These are phyloP conservation scores for Homarus americanus DNA, from an alignment of 1,140 invertebrate genomes.

Conservation along the genomic window DNA sequence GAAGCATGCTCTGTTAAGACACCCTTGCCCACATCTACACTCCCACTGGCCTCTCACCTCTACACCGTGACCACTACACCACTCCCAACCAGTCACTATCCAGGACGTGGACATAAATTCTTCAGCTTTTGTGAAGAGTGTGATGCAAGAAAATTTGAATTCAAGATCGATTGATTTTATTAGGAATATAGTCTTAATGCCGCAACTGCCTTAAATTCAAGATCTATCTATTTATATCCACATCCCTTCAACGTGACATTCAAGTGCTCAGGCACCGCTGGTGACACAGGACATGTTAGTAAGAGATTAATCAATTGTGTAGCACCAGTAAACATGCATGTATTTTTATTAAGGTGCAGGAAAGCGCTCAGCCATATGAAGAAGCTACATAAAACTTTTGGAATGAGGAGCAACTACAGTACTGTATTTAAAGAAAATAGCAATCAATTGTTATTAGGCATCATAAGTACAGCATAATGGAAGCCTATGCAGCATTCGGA, in stretches of 20 bases:
- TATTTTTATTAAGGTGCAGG: slow-evolving; percentile 52
- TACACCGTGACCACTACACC: slow-evolving; percentile 54
- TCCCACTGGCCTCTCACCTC: slow-evolving; percentile 17
- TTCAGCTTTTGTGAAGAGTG: background rate
- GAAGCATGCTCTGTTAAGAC: slow-evolving; percentile 69
- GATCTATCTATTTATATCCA: slow-evolving; percentile 13
- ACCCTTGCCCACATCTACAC: slow-evolving; percentile 37
- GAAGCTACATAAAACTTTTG: slow-evolving; percentile 68
- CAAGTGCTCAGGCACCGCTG: slow-evolving; percentile 37
- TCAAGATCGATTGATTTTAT: too few species aligned
- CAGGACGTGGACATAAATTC: slow-evolving; percentile 45
- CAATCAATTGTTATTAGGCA: slow-evolving; percentile 34
- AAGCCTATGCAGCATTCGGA: slow-evolving; percentile 42
- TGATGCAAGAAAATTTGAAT: background rate
- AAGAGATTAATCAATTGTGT: slow-evolving; percentile 31
- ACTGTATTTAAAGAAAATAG: slow-evolving; percentile 48
- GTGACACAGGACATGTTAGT: slow-evolving; percentile 39
- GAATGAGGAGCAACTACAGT: slow-evolving; percentile 46
- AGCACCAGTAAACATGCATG: slow-evolving; percentile 56
- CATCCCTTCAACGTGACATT: slow-evolving; percentile 26
- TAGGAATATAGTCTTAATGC: too few species aligned
- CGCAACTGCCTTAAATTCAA: too few species aligned
- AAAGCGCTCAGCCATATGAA: slow-evolving; percentile 68
- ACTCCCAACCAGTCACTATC: slow-evolving; percentile 11
- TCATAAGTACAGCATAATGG: slow-evolving; percentile 23